Conservation (phyloP, 1,140 invertebrate genomes). For the Eumaeus atala region DNA sequence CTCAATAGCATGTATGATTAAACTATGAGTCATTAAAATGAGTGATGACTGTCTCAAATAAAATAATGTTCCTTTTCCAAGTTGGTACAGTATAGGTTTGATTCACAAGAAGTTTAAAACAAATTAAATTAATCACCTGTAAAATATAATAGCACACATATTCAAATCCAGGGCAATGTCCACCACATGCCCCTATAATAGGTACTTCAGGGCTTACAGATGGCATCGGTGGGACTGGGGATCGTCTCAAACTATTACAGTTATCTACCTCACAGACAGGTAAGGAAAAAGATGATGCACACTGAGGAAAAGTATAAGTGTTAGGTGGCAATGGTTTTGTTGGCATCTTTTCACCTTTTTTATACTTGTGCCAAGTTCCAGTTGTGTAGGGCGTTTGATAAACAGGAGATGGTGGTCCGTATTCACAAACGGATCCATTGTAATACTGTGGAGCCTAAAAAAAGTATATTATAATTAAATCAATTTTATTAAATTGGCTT, state of each 20-base stretch:
- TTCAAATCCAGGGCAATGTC: constrained; percentile 79
- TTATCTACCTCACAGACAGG: constrained; percentile 51
- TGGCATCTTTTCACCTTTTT: constrained; percentile 40
- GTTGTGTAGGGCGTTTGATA: constrained; percentile 63
- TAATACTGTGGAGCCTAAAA: constrained; percentile 64
- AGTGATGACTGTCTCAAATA: too few species aligned
- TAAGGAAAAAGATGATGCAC: constrained; percentile 57
- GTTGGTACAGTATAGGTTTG: too few species aligned
- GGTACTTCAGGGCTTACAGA: constrained; percentile 63
- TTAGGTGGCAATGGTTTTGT: constrained; percentile 31
- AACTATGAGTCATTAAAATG: too few species aligned
- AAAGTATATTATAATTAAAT: constrained; percentile 6
- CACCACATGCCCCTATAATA: constrained; percentile 77
- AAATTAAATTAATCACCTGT: too few species aligned
- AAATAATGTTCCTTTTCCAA: too few species aligned
- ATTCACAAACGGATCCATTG: constrained; percentile 44
- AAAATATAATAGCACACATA: constrained; percentile 80
- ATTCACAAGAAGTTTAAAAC: too few species aligned
- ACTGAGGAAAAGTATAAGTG: constrained; percentile 52
- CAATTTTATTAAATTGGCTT: too few species aligned
- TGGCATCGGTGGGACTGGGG: constrained; percentile 45
- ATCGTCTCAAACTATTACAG: constrained; percentile 31
- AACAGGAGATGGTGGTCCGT: constrained; percentile 58
- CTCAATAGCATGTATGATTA: too few species aligned
- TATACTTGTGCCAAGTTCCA: constrained; percentile 47